Evolutionary conservation across 2,113 vertebrate genomes (phyloP).

Genomic region (Choloepus hoffmanni): DNA sequence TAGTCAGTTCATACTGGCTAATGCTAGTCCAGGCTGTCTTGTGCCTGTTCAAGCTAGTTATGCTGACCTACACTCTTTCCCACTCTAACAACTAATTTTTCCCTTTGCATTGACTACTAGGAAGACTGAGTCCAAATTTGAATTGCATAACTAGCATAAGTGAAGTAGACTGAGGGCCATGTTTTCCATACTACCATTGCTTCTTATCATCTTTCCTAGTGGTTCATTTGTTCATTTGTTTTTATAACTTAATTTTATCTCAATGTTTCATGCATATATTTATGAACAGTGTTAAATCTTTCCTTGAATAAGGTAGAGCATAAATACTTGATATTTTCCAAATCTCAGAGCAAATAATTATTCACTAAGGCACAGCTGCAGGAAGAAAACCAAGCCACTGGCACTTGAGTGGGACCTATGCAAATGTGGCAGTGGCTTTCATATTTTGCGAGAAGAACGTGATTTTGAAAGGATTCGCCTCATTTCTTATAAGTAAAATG

Average conservation of each 20-base stretch:
- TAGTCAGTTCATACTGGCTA: neutral
- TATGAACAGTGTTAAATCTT: neutral
- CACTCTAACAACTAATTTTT: neutral
- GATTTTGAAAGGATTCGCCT: neutral
- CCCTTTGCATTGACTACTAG: neutral
- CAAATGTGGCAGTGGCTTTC: neutral
- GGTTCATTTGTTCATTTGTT: neutral
- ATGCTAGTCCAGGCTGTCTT: neutral
- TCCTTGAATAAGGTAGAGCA: neutral
- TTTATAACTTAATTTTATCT: neutral
- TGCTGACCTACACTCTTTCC: neutral
- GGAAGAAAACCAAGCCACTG: conserved; percentile 22
- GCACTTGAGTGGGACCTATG: neutral
- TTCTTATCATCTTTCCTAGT: neutral
- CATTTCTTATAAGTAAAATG: neutral
- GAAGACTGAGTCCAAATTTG: neutral
- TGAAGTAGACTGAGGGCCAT: neutral
- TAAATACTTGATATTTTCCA: neutral
- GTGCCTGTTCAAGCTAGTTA: neutral
- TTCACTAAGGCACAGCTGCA: neutral
- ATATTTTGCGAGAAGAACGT: neutral
- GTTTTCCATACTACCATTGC: neutral
- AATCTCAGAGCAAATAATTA: neutral
- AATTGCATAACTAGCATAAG: neutral
- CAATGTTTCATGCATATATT: neutral